Percentiles rank a stretch among this genome's conserved stretches.
phyloP scores from a whole-genome alignment of 2,113 vertebrate genomes.

The Todiramphus chloris region DNA sequence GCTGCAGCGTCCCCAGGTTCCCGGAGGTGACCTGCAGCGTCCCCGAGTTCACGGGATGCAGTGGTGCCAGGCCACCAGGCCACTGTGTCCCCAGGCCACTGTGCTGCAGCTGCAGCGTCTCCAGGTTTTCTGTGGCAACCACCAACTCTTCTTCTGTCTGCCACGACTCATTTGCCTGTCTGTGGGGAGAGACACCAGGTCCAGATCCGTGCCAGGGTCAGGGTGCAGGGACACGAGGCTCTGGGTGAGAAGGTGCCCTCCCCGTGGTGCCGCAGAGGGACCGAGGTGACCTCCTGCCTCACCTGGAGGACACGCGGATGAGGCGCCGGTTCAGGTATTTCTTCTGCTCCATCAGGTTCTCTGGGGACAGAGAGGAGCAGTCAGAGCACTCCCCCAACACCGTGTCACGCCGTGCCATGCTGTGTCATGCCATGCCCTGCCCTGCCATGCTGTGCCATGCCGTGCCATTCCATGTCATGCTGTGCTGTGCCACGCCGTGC shows the following conservation, averaged over 20 bases:
- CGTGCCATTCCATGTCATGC: too few relatives aligned
- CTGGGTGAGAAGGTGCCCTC: fast-evolving
- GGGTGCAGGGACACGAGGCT: neutral
- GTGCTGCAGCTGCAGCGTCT: neutral
- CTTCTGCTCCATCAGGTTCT: conserved; percentile 2
- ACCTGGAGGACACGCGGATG: conserved; percentile 76
- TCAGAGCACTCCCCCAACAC: fast-evolving
- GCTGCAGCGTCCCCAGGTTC: neutral
- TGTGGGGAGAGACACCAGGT: neutral
- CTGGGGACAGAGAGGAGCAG: neutral
- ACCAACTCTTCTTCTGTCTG: conserved; percentile 14
- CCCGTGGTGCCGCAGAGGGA: fast-evolving
- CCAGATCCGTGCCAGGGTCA: neutral
- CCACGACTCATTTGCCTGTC: neutral
- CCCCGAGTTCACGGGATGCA: neutral
- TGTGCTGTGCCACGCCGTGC: too few relatives aligned
- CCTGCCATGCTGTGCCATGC: neutral
- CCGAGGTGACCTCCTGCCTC: neutral
- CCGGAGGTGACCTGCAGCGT: neutral
- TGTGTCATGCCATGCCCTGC: conserved; percentile 48
- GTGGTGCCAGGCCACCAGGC: neutral
- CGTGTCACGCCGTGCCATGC: fast-evolving
- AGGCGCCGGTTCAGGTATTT: conserved; percentile 74
- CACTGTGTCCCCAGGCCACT: neutral
- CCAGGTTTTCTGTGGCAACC: neutral